These are phyloP conservation scores for Potamilus streckersoni DNA, from an alignment of 1,140 invertebrate genomes.

Conservation along the genomic window DNA sequence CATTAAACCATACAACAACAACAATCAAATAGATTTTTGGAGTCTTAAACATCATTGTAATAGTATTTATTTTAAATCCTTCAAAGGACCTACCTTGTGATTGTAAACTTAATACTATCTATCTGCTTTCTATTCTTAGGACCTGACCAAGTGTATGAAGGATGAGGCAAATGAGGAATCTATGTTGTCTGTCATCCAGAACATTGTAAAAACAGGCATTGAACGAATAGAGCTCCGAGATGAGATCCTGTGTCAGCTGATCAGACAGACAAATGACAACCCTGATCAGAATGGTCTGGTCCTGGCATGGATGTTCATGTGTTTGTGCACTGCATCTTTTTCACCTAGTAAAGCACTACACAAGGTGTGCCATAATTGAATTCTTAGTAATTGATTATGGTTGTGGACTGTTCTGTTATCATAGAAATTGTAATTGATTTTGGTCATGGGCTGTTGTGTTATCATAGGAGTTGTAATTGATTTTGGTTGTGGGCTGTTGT, in stretches of 20 bases:
- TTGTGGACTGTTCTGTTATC: no score
- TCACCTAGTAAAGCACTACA: slow-evolving; percentile 89
- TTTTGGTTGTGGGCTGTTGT: no score
- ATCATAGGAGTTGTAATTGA: no score
- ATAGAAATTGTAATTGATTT: no score
- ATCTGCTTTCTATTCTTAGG: slow-evolving; percentile 77
- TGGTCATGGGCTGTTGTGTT: no score
- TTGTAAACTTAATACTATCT: no score
- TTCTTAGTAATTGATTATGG: no score
- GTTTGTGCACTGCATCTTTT: slow-evolving; percentile 90
- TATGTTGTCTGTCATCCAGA: slow-evolving; percentile 94
- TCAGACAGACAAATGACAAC: slow-evolving; percentile 99
- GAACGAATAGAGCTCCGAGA: slow-evolving; percentile 94
- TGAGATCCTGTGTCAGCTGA: slow-evolving; percentile 97
- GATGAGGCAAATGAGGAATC: slow-evolving; percentile 90
- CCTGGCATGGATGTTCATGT: slow-evolving; percentile 88
- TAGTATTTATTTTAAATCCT: no score
- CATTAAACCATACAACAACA: no score
- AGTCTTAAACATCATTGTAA: no score
- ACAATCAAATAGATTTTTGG: no score
- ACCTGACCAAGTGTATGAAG: slow-evolving; percentile 94
- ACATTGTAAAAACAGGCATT: slow-evolving; percentile 95
- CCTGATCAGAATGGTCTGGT: slow-evolving; percentile 79
- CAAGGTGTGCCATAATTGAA: slow-evolving; percentile 70
- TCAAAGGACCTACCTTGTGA: no score